Evolutionary conservation across 2,113 vertebrate genomes (phyloP).

Genomic region (Tiliqua scincoides): DNA sequence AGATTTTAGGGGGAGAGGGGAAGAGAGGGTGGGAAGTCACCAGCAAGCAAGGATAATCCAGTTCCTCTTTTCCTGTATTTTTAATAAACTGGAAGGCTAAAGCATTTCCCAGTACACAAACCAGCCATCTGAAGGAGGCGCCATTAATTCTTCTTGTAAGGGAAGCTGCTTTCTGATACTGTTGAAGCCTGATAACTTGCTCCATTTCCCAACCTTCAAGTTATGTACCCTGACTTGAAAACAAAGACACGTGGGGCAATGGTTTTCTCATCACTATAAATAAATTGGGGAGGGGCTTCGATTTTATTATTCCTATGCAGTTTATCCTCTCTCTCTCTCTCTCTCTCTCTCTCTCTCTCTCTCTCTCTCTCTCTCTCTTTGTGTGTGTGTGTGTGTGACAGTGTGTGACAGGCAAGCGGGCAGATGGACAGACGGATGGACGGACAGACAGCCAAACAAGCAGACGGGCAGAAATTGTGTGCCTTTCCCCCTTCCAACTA

Average conservation of each 20-base stretch:
- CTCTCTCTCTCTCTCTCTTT: not conserved
- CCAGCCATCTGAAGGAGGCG: not conserved
- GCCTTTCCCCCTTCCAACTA: too few species aligned
- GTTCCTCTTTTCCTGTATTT: not conserved
- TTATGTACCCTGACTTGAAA: not conserved
- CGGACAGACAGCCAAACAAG: too few species aligned
- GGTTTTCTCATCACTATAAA: conserved; percentile 3
- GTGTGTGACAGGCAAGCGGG: too few species aligned
- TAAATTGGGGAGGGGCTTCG: not conserved
- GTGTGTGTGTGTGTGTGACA: not conserved
- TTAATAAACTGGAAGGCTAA: not conserved
- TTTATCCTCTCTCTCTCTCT: not conserved
- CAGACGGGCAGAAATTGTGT: not conserved
- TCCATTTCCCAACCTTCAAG: not conserved
- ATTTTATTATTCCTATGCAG: not conserved
- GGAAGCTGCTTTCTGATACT: not conserved
- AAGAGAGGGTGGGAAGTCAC: not conserved
- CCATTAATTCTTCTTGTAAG: not conserved
- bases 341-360: not conserved
- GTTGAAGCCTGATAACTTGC: not conserved
- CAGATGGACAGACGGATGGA: not conserved
- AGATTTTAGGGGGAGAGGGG: not conserved
- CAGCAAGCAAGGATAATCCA: not conserved
- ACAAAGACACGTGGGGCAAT: not conserved
- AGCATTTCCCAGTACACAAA: not conserved